Evolutionary conservation across 1,140 invertebrate genomes (phyloP), one percentile per base, ranked within the genome.

Genomic region (Meloidogyne exigua): DNA sequence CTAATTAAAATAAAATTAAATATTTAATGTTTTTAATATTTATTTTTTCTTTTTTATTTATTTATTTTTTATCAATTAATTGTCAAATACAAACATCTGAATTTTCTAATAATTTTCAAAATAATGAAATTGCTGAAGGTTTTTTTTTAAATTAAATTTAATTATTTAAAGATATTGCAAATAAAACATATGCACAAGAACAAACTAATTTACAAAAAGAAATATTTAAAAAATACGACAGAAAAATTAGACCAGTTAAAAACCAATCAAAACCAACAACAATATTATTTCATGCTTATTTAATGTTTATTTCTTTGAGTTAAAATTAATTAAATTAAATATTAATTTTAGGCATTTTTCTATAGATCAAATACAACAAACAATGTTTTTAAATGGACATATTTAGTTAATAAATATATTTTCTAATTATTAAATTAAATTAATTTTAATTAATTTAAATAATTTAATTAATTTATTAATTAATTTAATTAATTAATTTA

Each of bases 361-460:
- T 11, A 77, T 86, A 25, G 75, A 84, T 69, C 77, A 86, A 66
- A 68, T 66, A 5, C 76, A 85, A 57, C 84, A 85, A 64, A 86
- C 84, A 63, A 80, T 85, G 28, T 81, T 76, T 21, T 18, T 85
- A 23, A 83, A 85, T 73, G 84, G 84, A 18, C 84, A 85, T 76
- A 81, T 85, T 72, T 85, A 85, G 82, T 83, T n/a, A n/a, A n/a
- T n/a, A n/a, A n/a, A n/a, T n/a, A n/a, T n/a, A n/a, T n/a, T n/a
- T n/a, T 32, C n/a, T n/a, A n/a, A 72, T 42, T 68, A 26, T 25
- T 23, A 18, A 28, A 28, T 74, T n/a, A 26, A 3, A 64, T 4
- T 32, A 12, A 26, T 4, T 25, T 13, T 28, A 23, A 15, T 44
- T 44, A 32, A 32, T 32, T 32, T 32, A 32, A 32, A 3, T 32